A percentile compares a stretch with the other conserved stretches of the same genome.
Evolutionary conservation across 2,797 vertebrate genomes (phyloP).

Genomic region (Catharus ustulatus): DNA sequence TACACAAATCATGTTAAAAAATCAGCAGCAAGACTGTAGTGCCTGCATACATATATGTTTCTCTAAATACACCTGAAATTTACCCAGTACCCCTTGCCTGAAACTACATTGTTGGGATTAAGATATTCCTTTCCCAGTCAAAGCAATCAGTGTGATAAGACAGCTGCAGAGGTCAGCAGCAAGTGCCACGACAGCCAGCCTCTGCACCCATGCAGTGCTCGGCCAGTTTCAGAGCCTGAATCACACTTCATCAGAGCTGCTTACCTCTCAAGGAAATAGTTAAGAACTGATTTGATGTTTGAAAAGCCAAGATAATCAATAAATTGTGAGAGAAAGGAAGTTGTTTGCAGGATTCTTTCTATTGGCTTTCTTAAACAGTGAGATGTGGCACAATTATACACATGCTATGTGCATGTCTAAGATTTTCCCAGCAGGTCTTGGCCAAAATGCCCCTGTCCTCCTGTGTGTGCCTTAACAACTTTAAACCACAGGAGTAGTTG

Average conservation of each 20-base stretch:
- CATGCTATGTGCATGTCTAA: fast-evolving
- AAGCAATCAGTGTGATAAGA: background rate
- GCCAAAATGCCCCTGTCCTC: background rate
- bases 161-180: background rate
- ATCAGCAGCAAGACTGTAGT: background rate
- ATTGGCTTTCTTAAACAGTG: background rate
- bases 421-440: background rate
- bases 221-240: background rate
- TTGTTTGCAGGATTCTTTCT: background rate
- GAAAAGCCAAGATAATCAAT: background rate
- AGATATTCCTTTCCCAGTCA: background rate
- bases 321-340: background rate
- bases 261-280: background rate
- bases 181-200: background rate
- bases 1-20: background rate
- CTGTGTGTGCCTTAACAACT: background rate
- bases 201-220: background rate
- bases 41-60: background rate
- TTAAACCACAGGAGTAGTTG: background rate
- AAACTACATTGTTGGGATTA: background rate
- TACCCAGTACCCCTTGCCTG: background rate
- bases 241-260: background rate
- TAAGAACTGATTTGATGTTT: background rate
- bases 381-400: background rate
- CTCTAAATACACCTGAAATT: background rate